These are phyloP conservation scores for Anagyrus pseudococci DNA, from an alignment of 2,888 invertebrate species.

Conservation along the genomic window DNA sequence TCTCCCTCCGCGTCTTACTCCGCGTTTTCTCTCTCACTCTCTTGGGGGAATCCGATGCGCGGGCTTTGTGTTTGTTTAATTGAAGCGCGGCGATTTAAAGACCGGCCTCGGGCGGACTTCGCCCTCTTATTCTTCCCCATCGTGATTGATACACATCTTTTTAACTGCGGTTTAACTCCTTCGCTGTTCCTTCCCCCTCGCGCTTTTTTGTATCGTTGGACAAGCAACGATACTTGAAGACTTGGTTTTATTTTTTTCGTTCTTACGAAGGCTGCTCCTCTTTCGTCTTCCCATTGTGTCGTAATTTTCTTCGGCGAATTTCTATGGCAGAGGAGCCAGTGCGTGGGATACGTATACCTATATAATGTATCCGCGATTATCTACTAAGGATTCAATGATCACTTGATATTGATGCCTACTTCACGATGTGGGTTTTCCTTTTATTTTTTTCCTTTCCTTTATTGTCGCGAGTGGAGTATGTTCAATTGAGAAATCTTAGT, in stretches of 20 bases:
- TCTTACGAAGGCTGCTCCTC: neutral
- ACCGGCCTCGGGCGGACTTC: conserved; percentile 11
- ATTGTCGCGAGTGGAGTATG: neutral
- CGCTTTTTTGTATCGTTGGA: neutral
- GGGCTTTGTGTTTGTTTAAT: conserved; percentile 32
- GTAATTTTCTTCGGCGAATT: conserved; percentile 12
- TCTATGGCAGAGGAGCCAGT: too few relatives aligned
- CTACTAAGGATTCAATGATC: conserved; percentile 1
- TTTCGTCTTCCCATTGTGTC: conserved; percentile 1
- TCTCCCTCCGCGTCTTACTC: too few relatives aligned
- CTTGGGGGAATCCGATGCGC: conserved; percentile 27
- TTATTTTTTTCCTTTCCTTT: neutral
- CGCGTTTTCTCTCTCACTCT: conserved; percentile 6
- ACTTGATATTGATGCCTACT: conserved; percentile 16
- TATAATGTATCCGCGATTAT: neutral
- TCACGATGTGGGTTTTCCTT: neutral
- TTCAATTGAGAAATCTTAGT: neutral
- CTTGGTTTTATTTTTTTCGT: too few relatives aligned
- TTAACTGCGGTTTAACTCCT: conserved; percentile 25
- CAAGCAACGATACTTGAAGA: too few relatives aligned
- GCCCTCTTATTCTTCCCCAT: too few relatives aligned
- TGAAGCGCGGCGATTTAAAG: conserved; percentile 22
- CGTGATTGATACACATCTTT: conserved; percentile 25
- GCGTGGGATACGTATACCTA: too few relatives aligned
- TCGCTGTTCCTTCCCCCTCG: conserved; percentile 10